Evolutionary conservation across 1,140 invertebrate species (phyloP).

Genomic region (Cephus cinctus): DNA sequence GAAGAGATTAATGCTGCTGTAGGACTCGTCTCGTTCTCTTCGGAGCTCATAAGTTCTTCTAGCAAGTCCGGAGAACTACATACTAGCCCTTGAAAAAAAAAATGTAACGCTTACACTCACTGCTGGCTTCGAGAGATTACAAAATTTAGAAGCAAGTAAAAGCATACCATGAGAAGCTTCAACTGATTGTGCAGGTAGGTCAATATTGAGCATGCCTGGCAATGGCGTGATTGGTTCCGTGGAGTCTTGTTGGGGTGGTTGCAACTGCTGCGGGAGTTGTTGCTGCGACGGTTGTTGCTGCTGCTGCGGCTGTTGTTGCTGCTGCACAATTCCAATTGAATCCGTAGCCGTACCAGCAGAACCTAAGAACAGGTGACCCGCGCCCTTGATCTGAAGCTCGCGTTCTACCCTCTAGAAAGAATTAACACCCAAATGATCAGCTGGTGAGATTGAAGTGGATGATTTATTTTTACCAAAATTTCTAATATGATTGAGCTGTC

Average conservation of each 20-base stretch:
- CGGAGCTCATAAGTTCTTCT: constrained; percentile 34
- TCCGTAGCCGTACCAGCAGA: constrained; percentile 24
- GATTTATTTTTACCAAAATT: constrained; percentile 7
- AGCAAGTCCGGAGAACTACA: constrained; percentile 39
- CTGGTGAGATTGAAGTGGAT: constrained; percentile 2
- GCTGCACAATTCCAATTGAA: constrained; percentile 25
- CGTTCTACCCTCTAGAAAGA: constrained; percentile 74
- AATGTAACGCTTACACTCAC: not conserved
- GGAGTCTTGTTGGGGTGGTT: constrained; percentile 31
- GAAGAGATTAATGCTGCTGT: constrained; percentile 26
- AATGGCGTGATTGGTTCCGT: constrained; percentile 39
- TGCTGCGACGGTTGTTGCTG: constrained; percentile 9
- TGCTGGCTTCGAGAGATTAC: no score
- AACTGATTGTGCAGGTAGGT: constrained; percentile 36
- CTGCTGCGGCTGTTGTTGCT: constrained; percentile 33
- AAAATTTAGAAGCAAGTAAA: not conserved
- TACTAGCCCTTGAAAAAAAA: constrained; percentile 40
- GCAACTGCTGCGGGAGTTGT: constrained; percentile 11
- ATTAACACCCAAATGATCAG: not conserved
- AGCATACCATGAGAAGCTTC: constrained; percentile 34
- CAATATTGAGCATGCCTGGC: constrained; percentile 42
- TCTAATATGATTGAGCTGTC: not conserved
- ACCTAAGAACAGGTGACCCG: constrained; percentile 51
- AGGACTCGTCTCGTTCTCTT: constrained; percentile 40
- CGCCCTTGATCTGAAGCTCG: constrained; percentile 69